These are phyloP conservation scores for Sinocyclocheilus maitianheensis DNA, from an alignment of 2,113 vertebrate genomes.

Conservation along the genomic window DNA sequence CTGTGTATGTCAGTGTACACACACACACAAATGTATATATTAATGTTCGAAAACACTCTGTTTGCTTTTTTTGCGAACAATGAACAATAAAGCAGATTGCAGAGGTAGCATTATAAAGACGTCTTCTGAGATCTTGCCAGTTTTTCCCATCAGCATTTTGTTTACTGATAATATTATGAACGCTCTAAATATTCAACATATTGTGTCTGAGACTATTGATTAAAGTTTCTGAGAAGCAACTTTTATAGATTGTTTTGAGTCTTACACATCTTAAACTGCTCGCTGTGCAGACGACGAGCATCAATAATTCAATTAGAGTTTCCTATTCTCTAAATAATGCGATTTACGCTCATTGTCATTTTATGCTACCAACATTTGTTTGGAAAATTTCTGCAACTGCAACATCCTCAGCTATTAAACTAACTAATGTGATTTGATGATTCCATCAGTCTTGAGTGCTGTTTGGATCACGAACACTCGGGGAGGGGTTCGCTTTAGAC, in stretches of 20 bases:
- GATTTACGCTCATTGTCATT: slow-evolving; percentile 64
- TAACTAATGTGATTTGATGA: slow-evolving; percentile 60
- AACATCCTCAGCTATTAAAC: slow-evolving; percentile 65
- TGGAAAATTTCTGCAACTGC: slow-evolving; percentile 49
- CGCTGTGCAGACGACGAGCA: not conserved
- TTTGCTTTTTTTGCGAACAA: not conserved
- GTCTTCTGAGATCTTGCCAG: not conserved
- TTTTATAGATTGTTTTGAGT: slow-evolving; percentile 33
- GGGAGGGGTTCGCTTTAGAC: not conserved
- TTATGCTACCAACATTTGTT: slow-evolving; percentile 61
- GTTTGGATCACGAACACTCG: slow-evolving; percentile 57
- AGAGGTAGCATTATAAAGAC: not conserved
- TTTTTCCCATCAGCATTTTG: slow-evolving; percentile 25
- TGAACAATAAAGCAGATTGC: not conserved
- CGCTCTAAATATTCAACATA: slow-evolving; percentile 33
- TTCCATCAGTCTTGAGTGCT: slow-evolving; percentile 14
- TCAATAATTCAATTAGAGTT: slow-evolving; percentile 67
- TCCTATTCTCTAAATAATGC: slow-evolving; percentile 60
- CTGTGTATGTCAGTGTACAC: not conserved
- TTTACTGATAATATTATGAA: slow-evolving; percentile 31
- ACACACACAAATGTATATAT: not conserved
- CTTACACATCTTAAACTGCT: slow-evolving; percentile 18
- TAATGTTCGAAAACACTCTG: not conserved
- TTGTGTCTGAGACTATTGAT: slow-evolving; percentile 32
- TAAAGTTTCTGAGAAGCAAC: slow-evolving; percentile 10